These are phyloP conservation scores for Holacanthus passer DNA, from an alignment of 2,113 vertebrate species.

Conservation along the genomic window DNA sequence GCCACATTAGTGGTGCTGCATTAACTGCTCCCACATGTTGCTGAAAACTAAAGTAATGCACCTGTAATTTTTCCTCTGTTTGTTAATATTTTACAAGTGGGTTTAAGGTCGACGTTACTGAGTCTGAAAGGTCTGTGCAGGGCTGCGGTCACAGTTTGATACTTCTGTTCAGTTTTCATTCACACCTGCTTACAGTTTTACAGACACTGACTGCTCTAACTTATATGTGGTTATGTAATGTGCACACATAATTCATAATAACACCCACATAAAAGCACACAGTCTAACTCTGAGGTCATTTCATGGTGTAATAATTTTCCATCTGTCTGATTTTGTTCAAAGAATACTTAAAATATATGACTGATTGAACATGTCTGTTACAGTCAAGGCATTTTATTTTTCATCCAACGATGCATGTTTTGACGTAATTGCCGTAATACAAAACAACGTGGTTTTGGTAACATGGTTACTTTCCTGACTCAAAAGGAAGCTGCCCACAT, in stretches of 20 bases:
- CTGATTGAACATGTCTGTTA: slow-evolving; percentile 28
- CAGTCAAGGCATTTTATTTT: slow-evolving; percentile 9
- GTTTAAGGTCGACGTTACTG: slow-evolving; percentile 58
- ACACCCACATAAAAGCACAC: slow-evolving; percentile 62
- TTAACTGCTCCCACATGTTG: slow-evolving; percentile 82
- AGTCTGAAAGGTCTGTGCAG: slow-evolving; percentile 50
- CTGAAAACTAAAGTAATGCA: slow-evolving; percentile 72
- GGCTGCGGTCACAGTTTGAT: slow-evolving; percentile 54
- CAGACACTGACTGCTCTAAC: slow-evolving; percentile 66
- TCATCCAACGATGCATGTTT: slow-evolving; percentile 12
- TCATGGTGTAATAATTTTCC: slow-evolving; percentile 45
- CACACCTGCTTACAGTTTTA: slow-evolving; percentile 74
- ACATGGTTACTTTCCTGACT: background rate
- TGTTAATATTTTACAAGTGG: slow-evolving; percentile 73
- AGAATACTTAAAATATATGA: slow-evolving; percentile 17
- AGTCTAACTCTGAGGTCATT: slow-evolving; percentile 43
- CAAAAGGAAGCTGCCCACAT: slow-evolving; percentile 27
- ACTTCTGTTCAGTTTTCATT: slow-evolving; percentile 51
- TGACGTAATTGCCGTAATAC: background rate
- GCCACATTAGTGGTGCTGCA: slow-evolving; percentile 64
- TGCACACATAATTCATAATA: slow-evolving; percentile 65
- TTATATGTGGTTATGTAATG: slow-evolving; percentile 69
- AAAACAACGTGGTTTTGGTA: slow-evolving; percentile 29
- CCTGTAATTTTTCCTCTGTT: slow-evolving; percentile 73
- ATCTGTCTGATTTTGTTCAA: slow-evolving; percentile 45